Evolutionary conservation across 2,113 vertebrate species (phyloP), one percentile per base, ranked within the genome.

Genomic region (Archilochus colubris): DNA sequence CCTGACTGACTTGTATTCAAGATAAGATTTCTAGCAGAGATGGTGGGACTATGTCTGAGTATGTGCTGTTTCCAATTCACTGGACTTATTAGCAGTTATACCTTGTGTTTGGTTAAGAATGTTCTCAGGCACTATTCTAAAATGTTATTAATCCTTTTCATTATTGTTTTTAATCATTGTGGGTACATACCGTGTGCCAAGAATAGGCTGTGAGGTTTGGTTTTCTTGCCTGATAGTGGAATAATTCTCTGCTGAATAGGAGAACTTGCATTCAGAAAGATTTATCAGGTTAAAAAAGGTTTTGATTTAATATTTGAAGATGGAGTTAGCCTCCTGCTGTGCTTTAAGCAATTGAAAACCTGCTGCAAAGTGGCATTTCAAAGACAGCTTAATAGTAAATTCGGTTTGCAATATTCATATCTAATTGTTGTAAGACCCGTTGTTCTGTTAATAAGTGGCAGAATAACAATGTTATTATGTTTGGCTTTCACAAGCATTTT

Each of bases 251-350:
- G 66, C 95, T 96, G 88, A 97, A 97, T 95, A 95, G 58, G 30
- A 96, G 69, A 74, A 88, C 44, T 96, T 93, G 74, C 95, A 96
- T 97, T 97, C 95, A 95, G 91, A 95, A 96, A 97, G 95, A 97
- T 96, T 97, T 98, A 97, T 94, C 89, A 96, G 95, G 97, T 97
- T 98, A 95, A 98, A 97, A 98, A 97, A 97, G 97, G 96, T 95
- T 97, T 97, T 97, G 97, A 96, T 98, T 98, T 98, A 98, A 98
- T 98, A 97, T 98, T 98, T 98, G 98, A 98, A 98, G 95, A 98
- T 31, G 74, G 97, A 97, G 96, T 98, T 97, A 98, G 96, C 95
- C 97, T 98, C 98, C 97, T 55, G 96, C 98, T 97, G 97, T 98
- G 97, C 97, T 96, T 98, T 94, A 98, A 98, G 96, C 96, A 97